phyloP scores from a whole-genome alignment of 2,113 vertebrate species.

The Phocoena phocoena region DNA sequence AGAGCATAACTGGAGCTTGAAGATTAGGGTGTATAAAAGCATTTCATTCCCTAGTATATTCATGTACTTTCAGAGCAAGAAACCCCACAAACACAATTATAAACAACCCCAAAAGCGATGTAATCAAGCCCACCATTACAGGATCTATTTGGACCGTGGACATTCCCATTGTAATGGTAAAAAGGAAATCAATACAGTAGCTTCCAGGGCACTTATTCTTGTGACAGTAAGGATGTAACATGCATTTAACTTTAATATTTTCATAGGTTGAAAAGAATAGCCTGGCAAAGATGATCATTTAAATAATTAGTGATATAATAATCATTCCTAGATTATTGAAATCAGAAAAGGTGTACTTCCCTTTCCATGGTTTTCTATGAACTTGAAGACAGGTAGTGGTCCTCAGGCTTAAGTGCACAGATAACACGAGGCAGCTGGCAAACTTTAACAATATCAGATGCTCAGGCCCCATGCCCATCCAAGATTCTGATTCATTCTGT shows the following conservation, averaged over 20 bases:
- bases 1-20: slow-evolving; percentile 51
- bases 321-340: background rate
- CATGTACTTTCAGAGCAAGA: slow-evolving; percentile 58
- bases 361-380: background rate
- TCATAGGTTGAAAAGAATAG: background rate
- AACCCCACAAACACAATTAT: slow-evolving; percentile 33
- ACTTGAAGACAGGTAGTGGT: background rate
- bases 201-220: background rate
- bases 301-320: background rate
- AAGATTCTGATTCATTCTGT: background rate
- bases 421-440: background rate
- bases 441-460: background rate
- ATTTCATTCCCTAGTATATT: slow-evolving; percentile 54
- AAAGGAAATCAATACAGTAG: background rate
- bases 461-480: background rate
- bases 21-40: slow-evolving; percentile 62
- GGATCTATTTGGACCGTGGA: background rate
- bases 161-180: background rate
- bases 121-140: slow-evolving; percentile 5
- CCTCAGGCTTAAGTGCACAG: background rate
- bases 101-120: background rate
- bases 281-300: background rate
- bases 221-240: background rate
- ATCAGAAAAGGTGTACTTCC: background rate
- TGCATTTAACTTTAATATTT: background rate